A percentile compares a stretch with the other conserved stretches of the same genome.
Evolutionary conservation across 92 coral and sea anemone species (phyloP).

Genomic region (Hydrozoanthus gracilis): DNA sequence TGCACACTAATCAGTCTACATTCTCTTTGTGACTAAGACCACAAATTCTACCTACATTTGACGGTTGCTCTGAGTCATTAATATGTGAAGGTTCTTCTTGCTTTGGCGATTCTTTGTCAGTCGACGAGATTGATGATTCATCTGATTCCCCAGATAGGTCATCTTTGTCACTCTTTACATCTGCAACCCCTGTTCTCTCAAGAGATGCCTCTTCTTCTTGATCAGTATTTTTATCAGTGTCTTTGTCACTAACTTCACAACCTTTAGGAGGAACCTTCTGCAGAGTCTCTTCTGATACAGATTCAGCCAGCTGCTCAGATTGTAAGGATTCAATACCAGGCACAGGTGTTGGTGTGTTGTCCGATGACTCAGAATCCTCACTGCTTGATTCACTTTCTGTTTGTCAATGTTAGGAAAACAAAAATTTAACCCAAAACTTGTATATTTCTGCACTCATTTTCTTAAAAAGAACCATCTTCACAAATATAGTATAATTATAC

Average conservation of each 20-base stretch:
- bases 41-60: neutral
- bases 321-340: neutral
- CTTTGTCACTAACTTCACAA: neutral
- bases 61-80: neutral
- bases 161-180: neutral
- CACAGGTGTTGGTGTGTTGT: neutral
- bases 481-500: no score
- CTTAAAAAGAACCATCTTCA: no score
- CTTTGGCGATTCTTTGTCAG: neutral
- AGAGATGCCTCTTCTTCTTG: neutral
- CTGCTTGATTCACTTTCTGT: conserved; percentile 30
- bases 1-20: no score
- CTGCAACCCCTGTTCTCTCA: neutral
- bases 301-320: neutral
- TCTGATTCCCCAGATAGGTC: conserved; percentile 11
- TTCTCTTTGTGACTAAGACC: no score
- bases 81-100: neutral
- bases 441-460: no score
- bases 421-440: no score
- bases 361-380: conserved; percentile 25
- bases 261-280: neutral
- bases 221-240: no score
- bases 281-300: neutral
- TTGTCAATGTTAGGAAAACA: neutral
- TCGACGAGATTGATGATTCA: conserved; percentile 27